Evolutionary conservation across 2,113 vertebrate genomes (phyloP).

Genomic region (Alexandromys fortis): DNA sequence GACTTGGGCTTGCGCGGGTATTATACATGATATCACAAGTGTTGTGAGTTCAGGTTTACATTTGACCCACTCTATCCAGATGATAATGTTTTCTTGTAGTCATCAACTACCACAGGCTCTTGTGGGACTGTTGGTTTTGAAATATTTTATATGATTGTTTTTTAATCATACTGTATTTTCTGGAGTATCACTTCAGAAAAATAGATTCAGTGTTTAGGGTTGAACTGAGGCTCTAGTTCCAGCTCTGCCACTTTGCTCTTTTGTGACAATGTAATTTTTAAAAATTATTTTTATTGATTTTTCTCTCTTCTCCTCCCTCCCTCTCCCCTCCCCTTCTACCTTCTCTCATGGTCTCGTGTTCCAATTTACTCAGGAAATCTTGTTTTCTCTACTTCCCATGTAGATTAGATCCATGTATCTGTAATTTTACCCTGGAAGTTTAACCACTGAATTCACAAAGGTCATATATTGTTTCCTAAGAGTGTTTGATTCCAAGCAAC

Average conservation of each 20-base stretch:
- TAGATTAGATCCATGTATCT: no score
- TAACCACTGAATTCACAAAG: background rate
- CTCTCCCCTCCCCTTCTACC: no score
- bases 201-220: background rate
- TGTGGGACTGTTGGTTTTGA: background rate
- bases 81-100: background rate
- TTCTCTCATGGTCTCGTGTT: no score
- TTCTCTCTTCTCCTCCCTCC: no score
- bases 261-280: background rate
- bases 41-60: no score
- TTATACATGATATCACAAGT: background rate
- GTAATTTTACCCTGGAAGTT: background rate
- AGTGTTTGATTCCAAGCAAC: background rate
- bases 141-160: background rate
- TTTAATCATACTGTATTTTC: background rate
- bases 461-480: background rate
- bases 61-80: background rate
- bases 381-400: no score
- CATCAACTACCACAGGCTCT: background rate
- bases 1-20: background rate
- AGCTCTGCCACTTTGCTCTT: background rate
- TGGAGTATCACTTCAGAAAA: background rate
- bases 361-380: no score
- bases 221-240: background rate
- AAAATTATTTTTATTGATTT: no score